Evolutionary conservation across 2,888 invertebrate species (phyloP), one percentile per base, ranked within the genome.

Genomic region (Heliconius ethilla): DNA sequence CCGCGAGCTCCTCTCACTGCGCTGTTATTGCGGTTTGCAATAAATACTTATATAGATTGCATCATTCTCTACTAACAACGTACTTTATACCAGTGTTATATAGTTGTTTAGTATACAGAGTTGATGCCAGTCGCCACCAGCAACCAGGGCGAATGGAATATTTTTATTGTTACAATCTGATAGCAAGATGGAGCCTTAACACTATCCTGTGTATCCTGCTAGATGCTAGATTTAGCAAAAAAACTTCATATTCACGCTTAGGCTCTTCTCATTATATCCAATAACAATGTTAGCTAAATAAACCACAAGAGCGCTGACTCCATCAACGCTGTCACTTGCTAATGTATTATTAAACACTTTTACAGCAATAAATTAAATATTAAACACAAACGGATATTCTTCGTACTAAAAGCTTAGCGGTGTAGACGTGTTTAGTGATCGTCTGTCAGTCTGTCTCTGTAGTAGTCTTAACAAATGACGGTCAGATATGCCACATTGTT

Each of bases 21-120:
- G 59, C 62, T 73, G 59, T 37, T 73, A 70, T 70, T 70, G 27
- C 33, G 72, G 59, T 25, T 73, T 18, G 62, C 73, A 73, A 73
- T 73, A 73, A 73, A 73, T 73, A 73, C 62, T 73, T 73, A 9
- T 73, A 73, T 25, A 73, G 72, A 55, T 73, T 73, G 33, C 59
- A 73, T 73, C 59, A 73, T 55, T 59, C 15, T 62, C 72, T 37
- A 33, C 55, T 73, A 37, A 73, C 55, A 73, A 55, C 37, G 72
- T 73, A 73, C n/a, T 73, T 59, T 59, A 25, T 59, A 73, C 33
- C n/a, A 62, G 18, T 70, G 70, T 22, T 51, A 22, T 70, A 51
- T 29, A 70, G 51, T 29, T 70, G 4, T 10, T 22, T 55, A 10
- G 3, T 55, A 55, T 55, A 22, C 2, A 22, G 10, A 55, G 7